Evolutionary conservation across 2,888 invertebrate genomes (phyloP).

Genomic region (Acrocyrtus sp.): DNA sequence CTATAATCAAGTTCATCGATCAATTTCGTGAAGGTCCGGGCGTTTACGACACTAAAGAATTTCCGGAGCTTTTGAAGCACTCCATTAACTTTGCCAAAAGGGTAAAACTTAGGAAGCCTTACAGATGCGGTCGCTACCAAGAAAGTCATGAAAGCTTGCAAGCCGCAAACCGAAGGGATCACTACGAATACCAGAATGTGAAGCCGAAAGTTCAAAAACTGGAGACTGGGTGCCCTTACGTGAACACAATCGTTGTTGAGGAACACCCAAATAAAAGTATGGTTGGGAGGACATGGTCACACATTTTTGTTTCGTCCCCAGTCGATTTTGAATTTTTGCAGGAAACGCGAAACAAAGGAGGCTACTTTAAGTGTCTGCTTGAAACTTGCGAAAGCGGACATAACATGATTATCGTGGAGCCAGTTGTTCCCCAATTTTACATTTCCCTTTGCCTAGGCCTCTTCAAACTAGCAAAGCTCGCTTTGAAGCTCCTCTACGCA

Average conservation of each 20-base stretch:
- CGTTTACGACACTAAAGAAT: slow-evolving; percentile 5
- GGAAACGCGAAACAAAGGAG: not conserved
- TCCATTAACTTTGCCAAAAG: slow-evolving; percentile 9
- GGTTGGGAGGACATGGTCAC: slow-evolving; percentile 35
- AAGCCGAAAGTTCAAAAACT: slow-evolving; percentile 22
- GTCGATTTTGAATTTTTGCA: slow-evolving; percentile 16
- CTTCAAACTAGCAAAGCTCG: slow-evolving; percentile 11
- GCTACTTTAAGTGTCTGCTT: not conserved
- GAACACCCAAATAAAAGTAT: slow-evolving; percentile 32
- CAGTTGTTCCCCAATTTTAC: slow-evolving; percentile 13
- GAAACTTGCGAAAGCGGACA: slow-evolving; percentile 26
- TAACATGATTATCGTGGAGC: slow-evolving; percentile 38
- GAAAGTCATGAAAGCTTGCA: slow-evolving; percentile 17
- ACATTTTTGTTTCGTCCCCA: slow-evolving; percentile 20
- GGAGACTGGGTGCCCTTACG: not conserved
- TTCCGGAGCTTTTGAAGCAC: slow-evolving; percentile 14
- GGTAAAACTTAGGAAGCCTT: slow-evolving; percentile 21
- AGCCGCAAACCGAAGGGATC: slow-evolving; percentile 3
- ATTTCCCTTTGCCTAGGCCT: not conserved
- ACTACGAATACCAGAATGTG: slow-evolving; percentile 12
- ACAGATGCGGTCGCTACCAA: slow-evolving; percentile 13
- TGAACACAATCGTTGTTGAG: slow-evolving; percentile 11
- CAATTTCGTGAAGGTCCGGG: slow-evolving; percentile 35
- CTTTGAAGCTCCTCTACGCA: slow-evolving; percentile 13
- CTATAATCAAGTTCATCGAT: slow-evolving; percentile 35